Base-by-base conservation (phyloP, 1,140 invertebrate genomes). In the Globodera rostochiensis region DNA sequence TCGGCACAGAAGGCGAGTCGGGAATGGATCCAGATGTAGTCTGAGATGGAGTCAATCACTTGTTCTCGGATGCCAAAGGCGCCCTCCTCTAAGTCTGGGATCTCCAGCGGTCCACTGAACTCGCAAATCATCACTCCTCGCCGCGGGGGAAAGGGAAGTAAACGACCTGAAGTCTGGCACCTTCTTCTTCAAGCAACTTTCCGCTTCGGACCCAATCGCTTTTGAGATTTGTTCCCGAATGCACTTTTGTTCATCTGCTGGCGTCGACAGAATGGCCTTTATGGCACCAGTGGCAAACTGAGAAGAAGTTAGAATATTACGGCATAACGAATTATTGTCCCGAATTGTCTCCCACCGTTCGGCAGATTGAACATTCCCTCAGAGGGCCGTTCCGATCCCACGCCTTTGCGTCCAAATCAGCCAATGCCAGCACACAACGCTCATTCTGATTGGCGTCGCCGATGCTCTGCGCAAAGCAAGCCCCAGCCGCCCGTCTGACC, bases 21-120 rank as follows among this genome's bases (percentile, higher is more conserved):
- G 74, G 82, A 82, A 69, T 89, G 84, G 81, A 89, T 89, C 70
- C 88, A 83, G 80, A 89, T 89, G 77, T 88, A 88, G 76, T 89
- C 88, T 60, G 88, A 89, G 73, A 89, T 89, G 21, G 88, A 89
- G 64, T 89, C 84, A 73, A 89, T 90, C 87, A 89, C 88, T 71
- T 86, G 79, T 60, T 89, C 86, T 53, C 73, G 47, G 25, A 81
- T 64, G 53, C 36, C 67, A 46, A 82, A 66, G 7, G 57, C 57
- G 36, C 46, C 74, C 60, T 88, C 87, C 70, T 80, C 79, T 49
- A 82, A 71, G 82, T 89, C 87, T 9, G 85, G 83, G 66, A 83
- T 87, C 80, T 89, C 89, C 69, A 89, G 19, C n/a, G 46, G 36
- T 19, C 69, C 69, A 47, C 69, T 71, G 69, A 71, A 71, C 9